Conservation (phyloP, 2,113 vertebrate genomes). For the Heterotis niloticus region DNA sequence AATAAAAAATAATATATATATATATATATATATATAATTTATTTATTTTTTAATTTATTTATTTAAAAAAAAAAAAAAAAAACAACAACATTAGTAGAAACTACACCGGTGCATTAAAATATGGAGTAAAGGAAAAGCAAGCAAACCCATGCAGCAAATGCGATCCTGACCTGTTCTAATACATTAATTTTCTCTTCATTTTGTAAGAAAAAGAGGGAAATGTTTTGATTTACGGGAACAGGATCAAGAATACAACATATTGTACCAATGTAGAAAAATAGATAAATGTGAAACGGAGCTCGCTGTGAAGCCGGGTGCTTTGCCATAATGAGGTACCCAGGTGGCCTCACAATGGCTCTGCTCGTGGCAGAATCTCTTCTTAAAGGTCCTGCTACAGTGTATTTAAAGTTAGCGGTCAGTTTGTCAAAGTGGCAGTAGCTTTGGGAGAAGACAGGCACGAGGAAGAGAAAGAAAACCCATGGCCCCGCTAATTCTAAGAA, state of each 20-base stretch:
- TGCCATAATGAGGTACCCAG: constrained; percentile 14
- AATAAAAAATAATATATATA: too few species aligned
- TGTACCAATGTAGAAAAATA: constrained; percentile 23
- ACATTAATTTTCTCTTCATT: constrained; percentile 25
- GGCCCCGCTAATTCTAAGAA: background rate
- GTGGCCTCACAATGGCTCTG: background rate
- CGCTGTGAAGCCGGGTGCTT: constrained; percentile 14
- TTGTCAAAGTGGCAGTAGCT: background rate
- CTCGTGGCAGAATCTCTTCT: constrained; percentile 15
- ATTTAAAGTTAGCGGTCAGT: constrained; percentile 19
- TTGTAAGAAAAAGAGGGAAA: constrained; percentile 32
- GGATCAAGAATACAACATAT: constrained; percentile 26
- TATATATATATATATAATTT: too few species aligned
- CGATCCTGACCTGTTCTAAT: constrained; percentile 50
- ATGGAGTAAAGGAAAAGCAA: constrained; percentile 4
- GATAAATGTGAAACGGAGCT: background rate
- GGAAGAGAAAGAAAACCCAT: background rate
- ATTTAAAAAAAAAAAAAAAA: constrained; percentile 38
- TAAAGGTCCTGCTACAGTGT: background rate
- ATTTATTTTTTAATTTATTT: too few species aligned
- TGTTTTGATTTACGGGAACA: constrained; percentile 27
- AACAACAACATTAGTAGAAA: constrained; percentile 48
- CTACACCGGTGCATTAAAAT: constrained; percentile 45
- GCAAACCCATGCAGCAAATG: constrained; percentile 27
- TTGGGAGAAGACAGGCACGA: background rate